Base-by-base conservation (phyloP, 2,797 vertebrate genomes). In the Liasis olivaceus region DNA sequence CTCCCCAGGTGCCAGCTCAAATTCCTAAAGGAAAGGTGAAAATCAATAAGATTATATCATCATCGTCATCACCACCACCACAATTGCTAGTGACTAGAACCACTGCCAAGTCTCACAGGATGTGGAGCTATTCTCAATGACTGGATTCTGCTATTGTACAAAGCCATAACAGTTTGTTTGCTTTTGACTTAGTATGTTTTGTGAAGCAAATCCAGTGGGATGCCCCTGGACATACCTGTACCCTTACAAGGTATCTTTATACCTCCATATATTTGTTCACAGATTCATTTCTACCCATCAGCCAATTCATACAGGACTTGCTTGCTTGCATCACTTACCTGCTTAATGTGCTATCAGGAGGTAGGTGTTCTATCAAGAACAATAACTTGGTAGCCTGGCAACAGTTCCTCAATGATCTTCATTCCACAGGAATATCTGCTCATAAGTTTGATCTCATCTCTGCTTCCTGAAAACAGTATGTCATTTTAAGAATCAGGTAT, bases 381-480 rank as follows among this genome's bases (percentile, higher is more conserved):
- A 87, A 77, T 31, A 81, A 7, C 85, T 24, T n/a, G 85, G 89
- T 93, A 88, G 51, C 89, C 86, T 93, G 69, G 92, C 92, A 93
- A 93, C 89, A 9, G 62, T 81, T 90, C 89, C 85, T n/a, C 58
- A n/a, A 60, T 62, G 77, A 54, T 77, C 64, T 93, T 88, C 85
- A 88, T 84, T 64, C 31, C n/a, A 89, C 58, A 90, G 54, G 47
- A 56, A 85, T 84, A 42, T 66, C 81, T 64, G 87, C 64, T 88
- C 72, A 88, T 66, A 90, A 56, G n/a, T 63, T 81, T 87, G 58
- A 56, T 87, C 66, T 81, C 66, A 59, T 20, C 62, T 36, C 63
- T 56, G 14, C 11, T 81, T 69, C 85, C 63, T 84, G 51, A 84
- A 28, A 63, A 26, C 31, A 64, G 47, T 22, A 24, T 77, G 90